Conservation (phyloP, 1,140 invertebrate species). For the Lutraria rhynchaena region DNA sequence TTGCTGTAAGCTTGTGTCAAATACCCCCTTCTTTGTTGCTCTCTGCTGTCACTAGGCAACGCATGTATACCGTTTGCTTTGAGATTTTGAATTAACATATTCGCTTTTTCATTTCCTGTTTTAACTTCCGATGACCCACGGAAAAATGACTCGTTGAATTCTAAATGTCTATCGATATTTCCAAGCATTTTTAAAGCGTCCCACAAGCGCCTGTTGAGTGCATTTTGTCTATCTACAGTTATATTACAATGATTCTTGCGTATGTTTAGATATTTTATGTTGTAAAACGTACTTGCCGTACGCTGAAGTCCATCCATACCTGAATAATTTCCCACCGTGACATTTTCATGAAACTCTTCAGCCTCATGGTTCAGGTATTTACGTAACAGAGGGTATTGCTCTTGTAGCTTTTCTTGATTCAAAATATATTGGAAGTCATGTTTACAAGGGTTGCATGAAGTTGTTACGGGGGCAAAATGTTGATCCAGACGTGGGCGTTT, state of each 20-base stretch:
- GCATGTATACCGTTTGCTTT: not conserved
- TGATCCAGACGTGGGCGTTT: slow-evolving; percentile 15
- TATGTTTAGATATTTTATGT: not conserved
- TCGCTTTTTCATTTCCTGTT: not conserved
- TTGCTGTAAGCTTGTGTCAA: slow-evolving; percentile 15
- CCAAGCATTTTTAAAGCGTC: slow-evolving; percentile 32
- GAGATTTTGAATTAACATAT: not conserved
- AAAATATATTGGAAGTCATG: slow-evolving; percentile 10
- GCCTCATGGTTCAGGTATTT: not conserved
- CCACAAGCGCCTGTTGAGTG: slow-evolving; percentile 22
- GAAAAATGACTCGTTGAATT: slow-evolving; percentile 17
- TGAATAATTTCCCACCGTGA: not conserved
- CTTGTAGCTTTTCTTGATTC: slow-evolving; percentile 25
- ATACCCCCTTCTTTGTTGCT: slow-evolving; percentile 12
- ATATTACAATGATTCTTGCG: not conserved
- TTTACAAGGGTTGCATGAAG: slow-evolving; percentile 32
- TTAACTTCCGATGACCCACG: not conserved
- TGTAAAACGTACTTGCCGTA: too few relatives aligned
- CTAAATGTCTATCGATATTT: slow-evolving; percentile 17
- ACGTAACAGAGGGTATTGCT: not conserved
- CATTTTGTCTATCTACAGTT: not conserved
- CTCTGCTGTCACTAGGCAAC: not conserved
- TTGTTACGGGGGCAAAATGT: slow-evolving; percentile 22
- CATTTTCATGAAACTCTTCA: not conserved
- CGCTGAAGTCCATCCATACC: slow-evolving; percentile 4